phyloP scores from a whole-genome alignment of 1,140 invertebrate genomes.

The Drosophila pandora region DNA sequence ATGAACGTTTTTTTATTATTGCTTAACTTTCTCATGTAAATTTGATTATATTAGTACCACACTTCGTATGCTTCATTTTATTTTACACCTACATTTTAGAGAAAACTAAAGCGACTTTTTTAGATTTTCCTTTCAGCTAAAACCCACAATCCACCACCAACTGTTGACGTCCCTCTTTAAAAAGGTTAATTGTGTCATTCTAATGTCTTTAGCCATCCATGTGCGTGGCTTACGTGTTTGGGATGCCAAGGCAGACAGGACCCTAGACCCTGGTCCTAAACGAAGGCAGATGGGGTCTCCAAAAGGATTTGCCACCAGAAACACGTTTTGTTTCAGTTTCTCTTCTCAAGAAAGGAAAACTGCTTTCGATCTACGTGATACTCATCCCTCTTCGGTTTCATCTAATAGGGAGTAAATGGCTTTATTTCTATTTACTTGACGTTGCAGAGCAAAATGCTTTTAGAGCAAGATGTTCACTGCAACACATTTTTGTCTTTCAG shows the following conservation, averaged over 20 bases:
- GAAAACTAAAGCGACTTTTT: background rate
- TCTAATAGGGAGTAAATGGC: conserved; percentile 42
- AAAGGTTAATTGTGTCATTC: conserved; percentile 56
- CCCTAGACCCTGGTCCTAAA: background rate
- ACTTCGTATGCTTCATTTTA: no score
- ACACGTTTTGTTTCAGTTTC: conserved; percentile 50
- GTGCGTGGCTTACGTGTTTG: conserved; percentile 51
- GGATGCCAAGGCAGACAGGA: conserved; percentile 21
- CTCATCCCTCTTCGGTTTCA: conserved; percentile 22
- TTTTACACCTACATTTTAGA: no score
- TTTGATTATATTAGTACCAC: no score
- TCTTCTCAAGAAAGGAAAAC: conserved; percentile 34
- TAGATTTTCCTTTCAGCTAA: conserved; percentile 6
- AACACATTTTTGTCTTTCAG: background rate
- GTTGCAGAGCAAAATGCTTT: conserved; percentile 14
- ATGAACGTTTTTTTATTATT: no score
- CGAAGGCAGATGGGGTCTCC: background rate
- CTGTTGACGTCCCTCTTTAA: conserved; percentile 47
- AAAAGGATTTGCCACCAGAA: conserved; percentile 32
- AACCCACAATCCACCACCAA: conserved; percentile 20
- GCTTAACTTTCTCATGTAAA: no score
- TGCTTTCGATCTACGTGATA: conserved; percentile 51
- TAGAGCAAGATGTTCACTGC: background rate
- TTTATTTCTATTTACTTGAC: conserved; percentile 38
- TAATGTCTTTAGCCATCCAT: conserved; percentile 51